Conservation (phyloP, 2,888 invertebrate genomes). For the Fragum whitleyi region DNA sequence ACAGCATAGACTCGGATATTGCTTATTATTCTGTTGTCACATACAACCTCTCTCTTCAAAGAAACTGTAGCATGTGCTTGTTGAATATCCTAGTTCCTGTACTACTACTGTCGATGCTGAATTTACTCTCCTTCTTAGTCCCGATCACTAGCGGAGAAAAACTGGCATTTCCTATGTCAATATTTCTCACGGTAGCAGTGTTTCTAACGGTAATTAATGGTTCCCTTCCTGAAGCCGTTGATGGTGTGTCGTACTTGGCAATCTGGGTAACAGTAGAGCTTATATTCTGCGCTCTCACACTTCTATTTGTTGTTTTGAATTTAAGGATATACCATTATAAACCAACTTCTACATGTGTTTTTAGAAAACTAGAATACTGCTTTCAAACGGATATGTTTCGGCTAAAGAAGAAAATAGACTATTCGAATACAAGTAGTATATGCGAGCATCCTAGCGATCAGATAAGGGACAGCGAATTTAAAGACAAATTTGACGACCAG, state of each 20-base stretch:
- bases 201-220: not conserved
- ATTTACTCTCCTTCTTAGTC: conserved; percentile 9
- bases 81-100: conserved; percentile 3
- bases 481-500: not conserved
- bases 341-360: not conserved
- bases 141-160: conserved; percentile 6
- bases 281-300: not conserved
- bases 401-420: not conserved
- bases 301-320: not conserved
- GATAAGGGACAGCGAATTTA: not conserved
- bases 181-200: conserved; percentile 11
- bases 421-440: not conserved
- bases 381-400: not conserved
- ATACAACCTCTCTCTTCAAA: not conserved
- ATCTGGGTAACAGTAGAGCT: conserved; percentile 11
- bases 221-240: conserved; percentile 10
- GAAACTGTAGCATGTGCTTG: conserved; percentile 15
- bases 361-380: not conserved
- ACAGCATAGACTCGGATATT: not conserved
- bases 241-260: conserved; percentile 18
- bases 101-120: not conserved
- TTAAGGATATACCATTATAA: not conserved
- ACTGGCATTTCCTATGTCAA: conserved; percentile 15
- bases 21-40: not conserved
- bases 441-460: not conserved